Percentiles rank a stretch among this genome's conserved stretches.
These are phyloP conservation scores for Dendrolimus kikuchii DNA, from an alignment of 1,140 invertebrate species.

Conservation along the genomic window DNA sequence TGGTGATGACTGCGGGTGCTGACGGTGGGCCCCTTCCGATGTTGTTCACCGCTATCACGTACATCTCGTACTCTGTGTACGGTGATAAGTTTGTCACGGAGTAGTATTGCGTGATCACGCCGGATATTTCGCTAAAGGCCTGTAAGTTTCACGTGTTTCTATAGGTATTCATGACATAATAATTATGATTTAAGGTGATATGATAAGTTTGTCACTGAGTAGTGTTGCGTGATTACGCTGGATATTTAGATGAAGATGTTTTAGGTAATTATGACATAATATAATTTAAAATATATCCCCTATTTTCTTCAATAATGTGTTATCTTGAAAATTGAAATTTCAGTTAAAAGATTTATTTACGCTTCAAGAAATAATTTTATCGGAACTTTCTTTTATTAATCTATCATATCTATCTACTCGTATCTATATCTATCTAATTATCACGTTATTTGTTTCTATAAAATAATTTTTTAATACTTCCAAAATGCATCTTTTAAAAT, in stretches of 20 bases:
- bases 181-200: neutral
- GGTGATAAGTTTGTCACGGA: conserved; percentile 90
- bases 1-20: conserved; percentile 89
- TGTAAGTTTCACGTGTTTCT: conserved; percentile 33
- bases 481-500: too few species aligned
- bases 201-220: conserved; percentile 89
- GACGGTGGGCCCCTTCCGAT: conserved; percentile 92
- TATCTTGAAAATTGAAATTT: too few species aligned
- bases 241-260: conserved; percentile 91
- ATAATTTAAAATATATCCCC: too few species aligned
- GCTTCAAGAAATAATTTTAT: too few species aligned
- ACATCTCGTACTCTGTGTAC: conserved; percentile 97
- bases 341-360: too few species aligned
- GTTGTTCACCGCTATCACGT: conserved; percentile 94
- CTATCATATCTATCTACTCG: too few species aligned
- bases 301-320: too few species aligned
- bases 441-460: too few species aligned
- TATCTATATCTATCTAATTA: too few species aligned
- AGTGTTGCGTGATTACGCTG: conserved; percentile 93
- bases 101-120: conserved; percentile 94
- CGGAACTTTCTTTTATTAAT: too few species aligned
- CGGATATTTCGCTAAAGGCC: conserved; percentile 90
- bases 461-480: too few species aligned
- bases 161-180: neutral
- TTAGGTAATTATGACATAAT: neutral